Percentiles rank a stretch among this genome's conserved stretches.
These are phyloP conservation scores for Megamerina dolium DNA, from an alignment of 2,888 invertebrate genomes.

Conservation along the genomic window DNA sequence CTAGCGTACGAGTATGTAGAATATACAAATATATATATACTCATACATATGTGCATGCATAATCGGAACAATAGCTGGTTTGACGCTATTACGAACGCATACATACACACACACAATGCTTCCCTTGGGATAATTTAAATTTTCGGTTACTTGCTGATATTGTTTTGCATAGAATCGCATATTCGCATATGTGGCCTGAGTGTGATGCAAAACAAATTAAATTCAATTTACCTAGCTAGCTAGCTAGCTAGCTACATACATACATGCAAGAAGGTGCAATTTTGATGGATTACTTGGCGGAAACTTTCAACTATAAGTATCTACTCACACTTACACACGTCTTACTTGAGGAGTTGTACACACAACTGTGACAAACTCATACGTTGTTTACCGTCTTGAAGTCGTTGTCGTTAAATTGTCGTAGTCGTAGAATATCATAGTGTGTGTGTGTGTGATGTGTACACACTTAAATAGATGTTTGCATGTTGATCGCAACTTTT, in stretches of 20 bases:
- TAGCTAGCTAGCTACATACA: neutral
- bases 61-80: neutral
- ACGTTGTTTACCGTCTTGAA: too few species aligned
- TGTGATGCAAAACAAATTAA: slow-evolving; percentile 39
- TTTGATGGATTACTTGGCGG: slow-evolving; percentile 44
- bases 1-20: too few species aligned
- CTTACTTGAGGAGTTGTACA: too few species aligned
- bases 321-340: too few species aligned
- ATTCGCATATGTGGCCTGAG: too few species aligned
- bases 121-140: slow-evolving; percentile 35
- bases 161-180: too few species aligned
- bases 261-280: slow-evolving; percentile 41
- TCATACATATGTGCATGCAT: slow-evolving; percentile 10
- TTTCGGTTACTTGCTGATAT: slow-evolving; percentile 25
- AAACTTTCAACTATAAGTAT: slow-evolving; percentile 26
- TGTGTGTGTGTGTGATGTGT: too few species aligned
- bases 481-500: slow-evolving; percentile 7
- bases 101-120: slow-evolving; percentile 5
- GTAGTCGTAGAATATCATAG: too few species aligned
- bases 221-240: slow-evolving; percentile 38
- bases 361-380: too few species aligned
- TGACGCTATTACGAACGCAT: too few species aligned
- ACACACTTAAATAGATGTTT: too few species aligned
- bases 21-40: slow-evolving; percentile 1
- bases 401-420: too few species aligned